Evolutionary conservation across 2,888 invertebrate genomes (phyloP), one percentile per base, ranked within the genome.

Genomic region (Phragmatobia fuliginosa): DNA sequence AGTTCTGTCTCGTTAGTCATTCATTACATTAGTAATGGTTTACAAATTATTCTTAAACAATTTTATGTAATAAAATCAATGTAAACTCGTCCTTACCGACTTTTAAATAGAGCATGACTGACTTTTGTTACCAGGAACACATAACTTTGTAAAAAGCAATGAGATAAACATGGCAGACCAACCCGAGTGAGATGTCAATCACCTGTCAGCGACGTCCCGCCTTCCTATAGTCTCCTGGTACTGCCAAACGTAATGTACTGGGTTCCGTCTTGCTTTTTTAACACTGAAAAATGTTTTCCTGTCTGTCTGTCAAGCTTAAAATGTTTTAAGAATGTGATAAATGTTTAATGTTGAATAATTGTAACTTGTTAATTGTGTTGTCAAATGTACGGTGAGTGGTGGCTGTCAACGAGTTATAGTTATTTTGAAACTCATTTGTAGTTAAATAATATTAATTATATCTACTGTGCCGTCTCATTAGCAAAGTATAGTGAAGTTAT

Each of bases 181-280:
- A 90, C 85, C 84, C 91, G 92, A 95, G 94, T 94, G 90, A 95
- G 94, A 92, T 85, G 94, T 95, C 94, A 95, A 94, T 95, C 94
- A 94, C 88, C 91, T 94, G 94, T 95, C 94, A 94, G 85, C 92
- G 88, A 90, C 88, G 91, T 94, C 92, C 91, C 82, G 83, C 91
- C 88, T 87, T 89, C 87, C 89, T 89, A 91, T 93, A 90, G 88
- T 82, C 92, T 92, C 92, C 92, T 92, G 88, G 93, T 93, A 93
- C 89, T 83, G 83, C 82, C 83, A 82, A 86, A 88, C 78, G 84
- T 86, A 90, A 91, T 92, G 91, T 88, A 89, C 89, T 85, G 87
- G 87, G 88, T 87, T 88, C 87, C 78, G 74, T 83, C 62, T 68
- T 81, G 78, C 75, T 84, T 84, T 87, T 86, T 85, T 83, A 83